phyloP scores from a whole-genome alignment of 2,113 vertebrate genomes.

The Hyla sarda region DNA sequence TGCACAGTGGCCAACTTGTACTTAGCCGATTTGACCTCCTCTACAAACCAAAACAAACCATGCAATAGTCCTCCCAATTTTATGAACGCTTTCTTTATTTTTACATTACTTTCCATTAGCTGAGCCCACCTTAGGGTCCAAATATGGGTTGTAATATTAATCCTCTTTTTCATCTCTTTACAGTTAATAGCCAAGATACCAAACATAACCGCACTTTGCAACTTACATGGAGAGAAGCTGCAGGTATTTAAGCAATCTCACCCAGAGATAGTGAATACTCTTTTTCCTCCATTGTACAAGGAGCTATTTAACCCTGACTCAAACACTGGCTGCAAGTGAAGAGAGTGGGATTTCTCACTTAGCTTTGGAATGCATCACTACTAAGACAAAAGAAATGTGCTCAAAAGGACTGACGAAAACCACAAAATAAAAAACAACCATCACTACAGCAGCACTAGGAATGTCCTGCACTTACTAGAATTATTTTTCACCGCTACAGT shows the following conservation, averaged over 20 bases:
- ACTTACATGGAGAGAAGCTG: constrained; percentile 97
- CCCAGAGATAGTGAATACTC: constrained; percentile 95
- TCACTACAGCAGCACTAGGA: constrained; percentile 94
- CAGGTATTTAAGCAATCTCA: constrained; percentile 98
- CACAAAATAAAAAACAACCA: constrained; percentile 65
- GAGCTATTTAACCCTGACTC: constrained; percentile 99
- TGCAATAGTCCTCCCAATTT: too few relatives aligned
- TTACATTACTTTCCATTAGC: too few relatives aligned
- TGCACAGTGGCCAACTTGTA: too few relatives aligned
- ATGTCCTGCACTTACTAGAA: constrained; percentile 98
- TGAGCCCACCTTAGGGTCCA: too few relatives aligned
- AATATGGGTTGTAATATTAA: background rate
- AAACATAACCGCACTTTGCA: constrained; percentile 95
- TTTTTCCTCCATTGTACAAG: constrained; percentile 98
- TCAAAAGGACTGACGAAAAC: constrained; percentile 75
- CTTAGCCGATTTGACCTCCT: too few relatives aligned
- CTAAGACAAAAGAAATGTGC: constrained; percentile 80
- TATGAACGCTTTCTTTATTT: too few relatives aligned
- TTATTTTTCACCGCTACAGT: constrained; percentile 99
- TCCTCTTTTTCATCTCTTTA: constrained; percentile 58
- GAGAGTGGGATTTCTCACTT: constrained; percentile 72
- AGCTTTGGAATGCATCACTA: constrained; percentile 75
- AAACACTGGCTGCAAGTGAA: constrained; percentile 93
- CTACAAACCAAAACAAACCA: too few relatives aligned
- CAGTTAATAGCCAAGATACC: constrained; percentile 98